phyloP scores from a whole-genome alignment of 2,888 invertebrate species.

The Ethmia dodecea region DNA sequence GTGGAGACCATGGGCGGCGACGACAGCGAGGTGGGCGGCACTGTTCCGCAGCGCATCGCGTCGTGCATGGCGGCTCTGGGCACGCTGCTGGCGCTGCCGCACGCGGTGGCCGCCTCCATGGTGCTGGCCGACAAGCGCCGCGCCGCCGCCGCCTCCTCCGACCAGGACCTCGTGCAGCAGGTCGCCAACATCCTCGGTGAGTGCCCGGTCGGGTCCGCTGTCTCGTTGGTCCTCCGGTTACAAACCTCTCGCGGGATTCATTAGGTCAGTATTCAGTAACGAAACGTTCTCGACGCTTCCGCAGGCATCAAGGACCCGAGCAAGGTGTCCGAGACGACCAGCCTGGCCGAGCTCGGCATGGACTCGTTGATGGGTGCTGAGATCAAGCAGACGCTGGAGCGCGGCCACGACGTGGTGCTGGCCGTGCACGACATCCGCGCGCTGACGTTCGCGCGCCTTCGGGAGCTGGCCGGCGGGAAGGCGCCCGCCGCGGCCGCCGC shows the following conservation, averaged over 20 bases:
- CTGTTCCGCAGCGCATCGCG: slow-evolving; percentile 96
- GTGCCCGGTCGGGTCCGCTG: slow-evolving; percentile 1
- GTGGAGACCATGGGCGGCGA: slow-evolving; percentile 89
- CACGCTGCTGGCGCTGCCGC: slow-evolving; percentile 91
- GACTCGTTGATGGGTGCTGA: slow-evolving; percentile 99
- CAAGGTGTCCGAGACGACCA: slow-evolving; percentile 84
- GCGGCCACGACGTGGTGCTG: slow-evolving; percentile 93
- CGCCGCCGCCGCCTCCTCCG: slow-evolving; percentile 74
- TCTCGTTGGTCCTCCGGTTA: neutral
- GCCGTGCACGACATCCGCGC: slow-evolving; percentile 94
- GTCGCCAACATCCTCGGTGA: slow-evolving; percentile 92
- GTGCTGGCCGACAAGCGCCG: slow-evolving; percentile 92
- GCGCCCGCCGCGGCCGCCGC: slow-evolving; percentile 20
- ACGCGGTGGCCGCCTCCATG: slow-evolving; percentile 88
- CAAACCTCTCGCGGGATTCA: neutral
- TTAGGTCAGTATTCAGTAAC: neutral
- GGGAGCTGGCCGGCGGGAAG: slow-evolving; percentile 73
- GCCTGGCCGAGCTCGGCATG: slow-evolving; percentile 96
- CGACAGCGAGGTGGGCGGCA: slow-evolving; percentile 96
- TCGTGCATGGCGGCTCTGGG: slow-evolving; percentile 95
- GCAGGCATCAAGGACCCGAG: slow-evolving; percentile 90
- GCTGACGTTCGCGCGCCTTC: slow-evolving; percentile 87
- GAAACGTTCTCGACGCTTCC: neutral
- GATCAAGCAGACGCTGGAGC: slow-evolving; percentile 96
- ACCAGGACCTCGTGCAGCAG: slow-evolving; percentile 81